Conservation (phyloP, 1,140 invertebrate genomes). For the Prorops nasuta region DNA sequence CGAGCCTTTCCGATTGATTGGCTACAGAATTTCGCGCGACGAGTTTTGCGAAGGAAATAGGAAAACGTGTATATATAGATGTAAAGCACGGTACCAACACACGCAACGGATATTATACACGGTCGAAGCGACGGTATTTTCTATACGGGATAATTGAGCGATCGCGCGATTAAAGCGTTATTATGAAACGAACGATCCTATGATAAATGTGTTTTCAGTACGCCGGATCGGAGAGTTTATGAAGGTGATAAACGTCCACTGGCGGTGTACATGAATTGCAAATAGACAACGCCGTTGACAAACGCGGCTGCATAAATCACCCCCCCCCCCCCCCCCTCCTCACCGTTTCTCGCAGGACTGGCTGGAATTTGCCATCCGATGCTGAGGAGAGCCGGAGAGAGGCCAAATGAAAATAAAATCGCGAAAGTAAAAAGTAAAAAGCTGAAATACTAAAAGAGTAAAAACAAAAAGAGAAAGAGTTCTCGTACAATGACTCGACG, state of each 20-base stretch:
- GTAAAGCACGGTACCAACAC: no score
- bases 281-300: conserved; percentile 31
- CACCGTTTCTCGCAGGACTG: not conserved
- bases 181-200: conserved; percentile 30
- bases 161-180: no score
- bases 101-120: no score
- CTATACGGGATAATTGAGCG: no score
- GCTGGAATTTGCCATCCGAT: not conserved
- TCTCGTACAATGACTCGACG: not conserved
- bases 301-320: conserved; percentile 27
- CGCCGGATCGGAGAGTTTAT: no score
- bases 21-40: no score
- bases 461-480: not conserved
- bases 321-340: no score
- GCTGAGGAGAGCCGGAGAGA: no score
- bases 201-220: conserved; percentile 32
- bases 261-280: conserved; percentile 28
- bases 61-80: no score
- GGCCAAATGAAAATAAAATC: not conserved
- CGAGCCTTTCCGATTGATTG: no score
- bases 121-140: no score
- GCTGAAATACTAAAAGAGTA: not conserved
- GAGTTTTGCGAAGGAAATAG: no score
- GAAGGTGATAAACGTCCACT: conserved; percentile 27
- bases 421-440: not conserved